Conservation (phyloP, 2,888 invertebrate species). For the Chymomyza fuscimana region DNA sequence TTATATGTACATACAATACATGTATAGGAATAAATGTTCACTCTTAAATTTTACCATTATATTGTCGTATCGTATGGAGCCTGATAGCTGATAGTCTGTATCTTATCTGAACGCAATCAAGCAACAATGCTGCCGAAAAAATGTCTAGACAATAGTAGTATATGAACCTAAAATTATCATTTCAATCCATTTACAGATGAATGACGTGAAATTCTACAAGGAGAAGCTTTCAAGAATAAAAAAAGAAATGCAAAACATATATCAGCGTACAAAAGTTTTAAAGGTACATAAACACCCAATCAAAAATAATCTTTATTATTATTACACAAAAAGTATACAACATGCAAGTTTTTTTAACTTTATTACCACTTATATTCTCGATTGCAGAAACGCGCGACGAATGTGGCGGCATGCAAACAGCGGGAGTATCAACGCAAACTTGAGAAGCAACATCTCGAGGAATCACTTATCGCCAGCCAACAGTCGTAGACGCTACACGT, state of each 20-base stretch:
- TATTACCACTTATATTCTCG: conserved; percentile 35
- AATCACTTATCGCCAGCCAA: conserved; percentile 76
- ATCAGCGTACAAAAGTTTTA: conserved; percentile 76
- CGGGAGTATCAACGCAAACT: conserved; percentile 76
- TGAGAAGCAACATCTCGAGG: conserved; percentile 78
- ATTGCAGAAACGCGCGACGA: conserved; percentile 77
- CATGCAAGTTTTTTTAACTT: conserved; percentile 32
- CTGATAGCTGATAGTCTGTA: too few relatives aligned
- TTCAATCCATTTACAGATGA: conserved; percentile 64
- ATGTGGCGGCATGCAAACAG: conserved; percentile 77
- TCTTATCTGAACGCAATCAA: not conserved
- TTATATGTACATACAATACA: too few relatives aligned
- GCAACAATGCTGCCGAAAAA: not conserved
- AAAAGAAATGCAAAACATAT: conserved; percentile 78
- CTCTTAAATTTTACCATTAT: too few relatives aligned
- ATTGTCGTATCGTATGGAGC: too few relatives aligned
- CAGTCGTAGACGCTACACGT: conserved; percentile 9
- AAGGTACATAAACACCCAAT: conserved; percentile 64
- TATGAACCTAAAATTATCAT: too few relatives aligned
- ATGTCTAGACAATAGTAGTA: not conserved
- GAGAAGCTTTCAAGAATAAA: conserved; percentile 77
- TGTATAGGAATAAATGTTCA: too few relatives aligned
- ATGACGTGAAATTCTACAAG: conserved; percentile 73
- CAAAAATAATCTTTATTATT: conserved; percentile 13
- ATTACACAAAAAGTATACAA: conserved; percentile 22